Evolutionary conservation across 2,888 invertebrate species (phyloP).

Genomic region (Uloborus plumipes): DNA sequence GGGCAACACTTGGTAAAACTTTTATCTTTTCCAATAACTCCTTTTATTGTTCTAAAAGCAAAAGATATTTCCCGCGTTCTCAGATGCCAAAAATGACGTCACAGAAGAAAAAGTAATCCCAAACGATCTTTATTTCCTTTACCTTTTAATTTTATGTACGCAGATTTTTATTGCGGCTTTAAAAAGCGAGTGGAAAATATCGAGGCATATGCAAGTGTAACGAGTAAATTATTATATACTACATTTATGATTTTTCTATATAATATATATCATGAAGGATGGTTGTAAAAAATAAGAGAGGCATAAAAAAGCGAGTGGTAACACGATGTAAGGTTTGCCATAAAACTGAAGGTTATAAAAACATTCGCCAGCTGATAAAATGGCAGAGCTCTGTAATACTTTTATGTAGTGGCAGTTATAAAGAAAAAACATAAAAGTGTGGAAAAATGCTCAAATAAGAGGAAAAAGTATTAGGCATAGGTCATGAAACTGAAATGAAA

Average conservation of each 20-base stretch:
- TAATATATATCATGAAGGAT: constrained; percentile 13
- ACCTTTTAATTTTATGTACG: constrained; percentile 42
- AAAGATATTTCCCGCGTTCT: constrained; percentile 7
- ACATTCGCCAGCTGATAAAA: constrained; percentile 47
- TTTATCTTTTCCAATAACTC: constrained; percentile 5
- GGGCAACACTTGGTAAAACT: neutral
- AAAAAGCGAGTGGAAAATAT: constrained; percentile 26
- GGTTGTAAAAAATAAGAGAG: constrained; percentile 19
- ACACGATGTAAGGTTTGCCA: constrained; percentile 46
- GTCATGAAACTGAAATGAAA: constrained; percentile 46
- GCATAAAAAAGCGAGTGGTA: constrained; percentile 18
- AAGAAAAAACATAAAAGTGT: constrained; percentile 12
- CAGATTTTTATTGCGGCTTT: constrained; percentile 48
- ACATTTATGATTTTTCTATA: constrained; percentile 37
- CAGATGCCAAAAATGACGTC: constrained; percentile 1
- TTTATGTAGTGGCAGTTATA: constrained; percentile 53
- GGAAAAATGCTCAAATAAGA: constrained; percentile 31
- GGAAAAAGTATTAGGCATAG: constrained; percentile 1
- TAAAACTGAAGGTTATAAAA: constrained; percentile 49
- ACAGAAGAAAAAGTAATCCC: constrained; percentile 10
- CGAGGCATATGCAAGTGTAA: constrained; percentile 29
- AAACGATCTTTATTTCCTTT: constrained; percentile 9
- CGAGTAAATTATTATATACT: constrained; percentile 52
- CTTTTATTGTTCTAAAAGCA: constrained; percentile 9
- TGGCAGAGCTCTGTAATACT: constrained; percentile 33